Evolutionary conservation across 2,888 invertebrate genomes (phyloP).

Genomic region (Microplitis manilae): DNA sequence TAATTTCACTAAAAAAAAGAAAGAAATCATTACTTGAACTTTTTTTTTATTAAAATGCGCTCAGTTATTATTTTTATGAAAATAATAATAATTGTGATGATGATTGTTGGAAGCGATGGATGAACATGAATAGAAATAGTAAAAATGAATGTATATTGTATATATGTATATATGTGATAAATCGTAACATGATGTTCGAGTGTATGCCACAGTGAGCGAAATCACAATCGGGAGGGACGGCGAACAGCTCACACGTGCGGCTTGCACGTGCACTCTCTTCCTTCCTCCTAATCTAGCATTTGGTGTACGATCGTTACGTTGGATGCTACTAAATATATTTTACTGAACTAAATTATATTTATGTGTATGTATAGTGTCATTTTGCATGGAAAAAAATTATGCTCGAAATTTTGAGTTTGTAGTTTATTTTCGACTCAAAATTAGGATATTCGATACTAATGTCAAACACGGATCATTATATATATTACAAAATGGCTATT

Average conservation of each 20-base stretch:
- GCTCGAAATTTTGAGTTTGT: too few relatives aligned
- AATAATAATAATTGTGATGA: not conserved
- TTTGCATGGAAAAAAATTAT: too few relatives aligned
- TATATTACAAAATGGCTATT: too few relatives aligned
- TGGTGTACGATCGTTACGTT: constrained; percentile 69
- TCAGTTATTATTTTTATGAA: too few relatives aligned
- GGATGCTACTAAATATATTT: constrained; percentile 69
- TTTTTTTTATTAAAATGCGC: constrained; percentile 21
- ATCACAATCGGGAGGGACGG: constrained; percentile 66
- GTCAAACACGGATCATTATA: too few relatives aligned
- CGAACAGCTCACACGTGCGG: constrained; percentile 70
- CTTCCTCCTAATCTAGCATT: constrained; percentile 61
- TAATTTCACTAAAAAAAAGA: constrained; percentile 10
- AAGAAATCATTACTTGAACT: constrained; percentile 23
- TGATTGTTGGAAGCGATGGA: not conserved
- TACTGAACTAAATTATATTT: constrained; percentile 65
- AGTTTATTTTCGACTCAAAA: too few relatives aligned
- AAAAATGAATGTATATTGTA: constrained; percentile 21
- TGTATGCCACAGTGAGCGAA: constrained; percentile 57
- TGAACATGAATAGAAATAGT: not conserved
- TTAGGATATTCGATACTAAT: too few relatives aligned
- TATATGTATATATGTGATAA: not conserved
- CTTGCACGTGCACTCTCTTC: constrained; percentile 69
- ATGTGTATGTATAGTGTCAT: constrained; percentile 41
- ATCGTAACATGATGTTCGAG: not conserved